These are phyloP conservation scores for Conchocele bisecta DNA, from an alignment of 2,888 invertebrate genomes.

Conservation along the genomic window DNA sequence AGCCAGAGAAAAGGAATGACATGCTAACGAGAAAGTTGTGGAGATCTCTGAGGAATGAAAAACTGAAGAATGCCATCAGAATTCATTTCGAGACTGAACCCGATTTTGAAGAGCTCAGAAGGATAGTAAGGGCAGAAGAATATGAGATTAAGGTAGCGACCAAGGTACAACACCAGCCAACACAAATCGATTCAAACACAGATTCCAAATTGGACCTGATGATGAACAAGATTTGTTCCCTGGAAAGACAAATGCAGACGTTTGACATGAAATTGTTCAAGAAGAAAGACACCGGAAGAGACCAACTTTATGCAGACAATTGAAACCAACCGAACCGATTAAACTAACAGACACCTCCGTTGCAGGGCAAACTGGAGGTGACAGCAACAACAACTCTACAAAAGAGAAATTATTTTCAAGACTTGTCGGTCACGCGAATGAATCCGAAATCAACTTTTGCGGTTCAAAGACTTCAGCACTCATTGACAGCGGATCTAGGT, in stretches of 20 bases:
- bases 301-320: no score
- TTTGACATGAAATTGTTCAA: not conserved
- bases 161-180: not conserved
- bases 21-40: not conserved
- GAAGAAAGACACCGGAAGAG: not conserved
- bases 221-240: not conserved
- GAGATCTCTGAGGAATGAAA: not conserved
- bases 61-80: not conserved
- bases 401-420: not conserved
- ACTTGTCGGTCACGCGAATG: constrained; percentile 1
- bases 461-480: not conserved
- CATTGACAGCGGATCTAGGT: constrained; percentile 23
- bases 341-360: not conserved
- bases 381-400: not conserved
- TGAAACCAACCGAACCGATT: no score
- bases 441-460: not conserved
- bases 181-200: not conserved
- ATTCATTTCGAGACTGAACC: not conserved
- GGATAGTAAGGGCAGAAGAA: not conserved
- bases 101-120: not conserved
- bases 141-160: not conserved
- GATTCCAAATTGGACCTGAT: not conserved
- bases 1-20: not conserved
- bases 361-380: constrained; percentile 1
- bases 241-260: not conserved